A percentile compares a stretch with the other conserved stretches of the same genome.
phyloP scores from a whole-genome alignment of 2,797 vertebrate species.

The Emys orbicularis region DNA sequence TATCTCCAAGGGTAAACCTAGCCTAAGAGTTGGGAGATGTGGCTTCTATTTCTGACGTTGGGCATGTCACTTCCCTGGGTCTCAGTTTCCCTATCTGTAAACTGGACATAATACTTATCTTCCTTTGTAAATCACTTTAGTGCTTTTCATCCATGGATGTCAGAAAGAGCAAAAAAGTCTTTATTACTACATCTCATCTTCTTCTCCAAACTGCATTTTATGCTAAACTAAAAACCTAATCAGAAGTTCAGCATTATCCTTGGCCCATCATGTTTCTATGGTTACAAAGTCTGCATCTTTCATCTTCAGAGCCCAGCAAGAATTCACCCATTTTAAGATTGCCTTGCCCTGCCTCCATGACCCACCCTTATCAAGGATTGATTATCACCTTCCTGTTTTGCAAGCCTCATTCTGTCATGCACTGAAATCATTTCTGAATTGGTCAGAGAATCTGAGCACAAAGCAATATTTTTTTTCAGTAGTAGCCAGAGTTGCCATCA shows the following conservation, averaged over 20 bases:
- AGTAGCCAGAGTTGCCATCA: neutral
- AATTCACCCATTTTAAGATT: slow-evolving; percentile 61
- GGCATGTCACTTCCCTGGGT: slow-evolving; percentile 11
- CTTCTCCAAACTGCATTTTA: slow-evolving; percentile 66
- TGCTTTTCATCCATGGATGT: neutral
- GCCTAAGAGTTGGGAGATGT: neutral
- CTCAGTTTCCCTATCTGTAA: neutral
- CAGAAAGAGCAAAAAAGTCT: neutral
- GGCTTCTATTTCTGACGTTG: neutral
- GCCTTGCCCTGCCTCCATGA: slow-evolving; percentile 58
- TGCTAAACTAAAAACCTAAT: slow-evolving; percentile 77
- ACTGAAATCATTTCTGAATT: slow-evolving; percentile 41
- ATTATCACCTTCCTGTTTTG: slow-evolving; percentile 57
- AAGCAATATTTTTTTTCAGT: slow-evolving; percentile 42
- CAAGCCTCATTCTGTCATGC: slow-evolving; percentile 37
- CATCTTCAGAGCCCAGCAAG: slow-evolving; percentile 70
- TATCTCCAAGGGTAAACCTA: neutral
- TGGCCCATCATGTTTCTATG: slow-evolving; percentile 81
- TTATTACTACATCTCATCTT: slow-evolving; percentile 31
- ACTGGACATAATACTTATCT: neutral
- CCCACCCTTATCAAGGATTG: slow-evolving; percentile 69
- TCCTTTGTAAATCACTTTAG: neutral
- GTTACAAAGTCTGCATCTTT: slow-evolving; percentile 77
- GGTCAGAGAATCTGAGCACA: slow-evolving; percentile 48
- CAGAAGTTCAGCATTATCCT: slow-evolving; percentile 75